Conservation (phyloP, 2,888 invertebrate genomes). For the Choristoneura rosaceana region DNA sequence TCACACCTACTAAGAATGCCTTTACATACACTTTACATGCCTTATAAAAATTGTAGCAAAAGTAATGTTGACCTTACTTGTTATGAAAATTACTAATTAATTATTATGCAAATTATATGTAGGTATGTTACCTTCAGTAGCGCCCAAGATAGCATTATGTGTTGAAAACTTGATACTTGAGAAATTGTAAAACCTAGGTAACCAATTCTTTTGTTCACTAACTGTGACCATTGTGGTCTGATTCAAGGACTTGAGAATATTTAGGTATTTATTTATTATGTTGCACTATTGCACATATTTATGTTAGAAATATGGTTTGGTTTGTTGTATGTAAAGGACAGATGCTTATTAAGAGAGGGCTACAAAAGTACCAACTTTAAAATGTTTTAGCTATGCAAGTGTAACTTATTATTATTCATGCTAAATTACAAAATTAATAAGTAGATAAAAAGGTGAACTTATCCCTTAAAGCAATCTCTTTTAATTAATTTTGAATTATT, state of each 20-base stretch:
- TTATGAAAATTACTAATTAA: not conserved
- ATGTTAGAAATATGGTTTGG: not conserved
- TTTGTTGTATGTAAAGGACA: too few relatives aligned
- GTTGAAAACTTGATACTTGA: slow-evolving; percentile 9
- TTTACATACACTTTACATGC: too few relatives aligned
- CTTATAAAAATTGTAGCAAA: not conserved
- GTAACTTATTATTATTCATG: too few relatives aligned
- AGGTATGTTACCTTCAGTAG: not conserved
- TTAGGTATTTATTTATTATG: not conserved
- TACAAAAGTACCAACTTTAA: too few relatives aligned
- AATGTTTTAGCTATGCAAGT: too few relatives aligned
- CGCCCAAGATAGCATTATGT: not conserved
- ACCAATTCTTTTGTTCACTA: slow-evolving; percentile 31
- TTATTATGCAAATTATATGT: not conserved
- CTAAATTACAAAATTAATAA: too few relatives aligned
- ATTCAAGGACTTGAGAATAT: slow-evolving; percentile 30
- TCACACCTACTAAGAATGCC: too few relatives aligned
- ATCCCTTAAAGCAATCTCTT: too few relatives aligned
- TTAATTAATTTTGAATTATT: too few relatives aligned
- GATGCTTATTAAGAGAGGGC: too few relatives aligned
- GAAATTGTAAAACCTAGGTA: slow-evolving; percentile 2
- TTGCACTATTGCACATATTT: not conserved
- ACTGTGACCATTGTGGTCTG: slow-evolving; percentile 19
- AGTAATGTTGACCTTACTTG: not conserved
- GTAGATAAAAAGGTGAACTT: too few relatives aligned